phyloP scores from a whole-genome alignment of 2,113 vertebrate species.

The Macrotis lagotis region DNA sequence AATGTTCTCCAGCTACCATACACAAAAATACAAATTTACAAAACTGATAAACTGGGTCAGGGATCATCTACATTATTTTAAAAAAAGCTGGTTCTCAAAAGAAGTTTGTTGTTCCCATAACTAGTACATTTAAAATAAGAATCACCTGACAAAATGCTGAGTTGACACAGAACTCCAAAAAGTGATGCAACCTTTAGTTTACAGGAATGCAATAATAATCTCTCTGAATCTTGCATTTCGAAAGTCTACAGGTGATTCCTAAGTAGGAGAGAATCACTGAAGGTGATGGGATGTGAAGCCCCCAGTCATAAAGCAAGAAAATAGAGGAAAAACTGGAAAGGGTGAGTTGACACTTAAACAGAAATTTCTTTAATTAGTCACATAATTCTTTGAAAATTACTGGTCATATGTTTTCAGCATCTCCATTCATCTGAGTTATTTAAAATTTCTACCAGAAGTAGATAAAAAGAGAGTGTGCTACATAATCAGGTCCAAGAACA shows the following conservation, averaged over 20 bases:
- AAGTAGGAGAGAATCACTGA: conserved; percentile 24
- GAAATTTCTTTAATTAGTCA: conserved; percentile 48
- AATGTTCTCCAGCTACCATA: neutral
- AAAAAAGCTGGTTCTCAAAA: conserved; percentile 1
- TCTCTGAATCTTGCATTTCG: neutral
- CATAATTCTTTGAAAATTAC: conserved; percentile 8
- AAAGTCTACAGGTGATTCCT: neutral
- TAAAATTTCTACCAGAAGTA: neutral
- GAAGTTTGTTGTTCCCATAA: neutral
- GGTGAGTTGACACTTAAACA: conserved; percentile 19
- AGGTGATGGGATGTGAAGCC: neutral
- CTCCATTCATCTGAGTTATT: conserved; percentile 19
- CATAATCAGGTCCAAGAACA: neutral
- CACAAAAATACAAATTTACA: neutral
- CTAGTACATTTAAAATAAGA: neutral
- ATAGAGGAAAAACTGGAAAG: conserved; percentile 36
- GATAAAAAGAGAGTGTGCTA: neutral
- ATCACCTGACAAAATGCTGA: conserved; percentile 6
- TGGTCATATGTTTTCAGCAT: neutral
- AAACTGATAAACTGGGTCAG: conserved; percentile 5
- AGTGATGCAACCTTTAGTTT: neutral
- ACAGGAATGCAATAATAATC: neutral
- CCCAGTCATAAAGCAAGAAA: neutral
- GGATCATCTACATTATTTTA: neutral
- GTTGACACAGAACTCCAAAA: neutral